These are phyloP conservation scores for Falco columbarius DNA, from an alignment of 2,797 vertebrate species.

Conservation along the genomic window DNA sequence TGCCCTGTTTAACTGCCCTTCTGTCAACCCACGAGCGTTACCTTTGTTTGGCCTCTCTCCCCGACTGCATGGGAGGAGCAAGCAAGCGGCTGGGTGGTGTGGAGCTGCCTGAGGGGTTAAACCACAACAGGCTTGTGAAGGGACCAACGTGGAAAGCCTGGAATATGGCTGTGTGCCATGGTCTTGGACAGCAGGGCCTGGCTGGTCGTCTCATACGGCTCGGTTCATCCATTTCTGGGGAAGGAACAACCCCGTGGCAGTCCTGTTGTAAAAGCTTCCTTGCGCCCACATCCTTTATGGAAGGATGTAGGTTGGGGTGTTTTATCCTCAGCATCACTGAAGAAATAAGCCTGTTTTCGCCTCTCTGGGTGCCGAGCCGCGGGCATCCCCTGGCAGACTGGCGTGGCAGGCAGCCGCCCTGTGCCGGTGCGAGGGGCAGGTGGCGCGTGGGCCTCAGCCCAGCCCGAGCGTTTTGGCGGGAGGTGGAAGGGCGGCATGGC, in stretches of 20 bases:
- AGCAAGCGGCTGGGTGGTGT: neutral
- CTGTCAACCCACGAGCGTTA: neutral
- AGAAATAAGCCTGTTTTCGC: neutral
- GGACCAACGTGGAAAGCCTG: neutral
- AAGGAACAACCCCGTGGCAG: neutral
- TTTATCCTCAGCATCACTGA: neutral
- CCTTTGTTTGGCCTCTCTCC: neutral
- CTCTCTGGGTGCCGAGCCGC: neutral
- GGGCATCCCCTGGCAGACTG: accelerated
- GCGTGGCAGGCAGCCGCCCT: accelerated
- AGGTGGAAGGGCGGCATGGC: neutral
- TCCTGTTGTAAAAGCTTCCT: neutral
- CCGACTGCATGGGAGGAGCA: too few species aligned
- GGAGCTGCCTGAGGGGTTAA: neutral
- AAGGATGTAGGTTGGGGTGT: neutral
- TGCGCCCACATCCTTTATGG: accelerated
- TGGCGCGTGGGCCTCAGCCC: accelerated
- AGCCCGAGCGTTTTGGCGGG: neutral
- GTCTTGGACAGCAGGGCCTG: neutral
- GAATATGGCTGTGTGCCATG: neutral
- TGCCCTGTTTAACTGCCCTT: neutral
- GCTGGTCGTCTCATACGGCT: neutral
- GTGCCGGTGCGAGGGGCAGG: neutral
- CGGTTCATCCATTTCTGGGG: neutral
- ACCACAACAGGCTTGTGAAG: too few species aligned